Evolutionary conservation across 2,113 vertebrate genomes (phyloP).

Genomic region (Uropsilus gracilis): DNA sequence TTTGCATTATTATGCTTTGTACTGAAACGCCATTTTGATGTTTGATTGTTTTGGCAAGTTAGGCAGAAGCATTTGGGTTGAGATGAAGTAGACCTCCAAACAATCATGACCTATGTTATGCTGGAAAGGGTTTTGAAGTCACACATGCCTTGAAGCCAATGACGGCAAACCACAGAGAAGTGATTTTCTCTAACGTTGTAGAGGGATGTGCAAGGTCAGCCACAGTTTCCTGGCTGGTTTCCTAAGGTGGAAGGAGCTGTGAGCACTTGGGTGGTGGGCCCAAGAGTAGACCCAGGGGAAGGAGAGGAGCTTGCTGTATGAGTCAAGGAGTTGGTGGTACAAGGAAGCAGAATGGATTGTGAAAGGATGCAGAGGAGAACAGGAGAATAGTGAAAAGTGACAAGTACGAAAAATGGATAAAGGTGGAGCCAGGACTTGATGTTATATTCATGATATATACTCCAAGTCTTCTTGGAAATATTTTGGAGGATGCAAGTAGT

Average conservation of each 20-base stretch:
- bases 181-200: not conserved
- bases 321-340: no score
- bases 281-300: not conserved
- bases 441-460: not conserved
- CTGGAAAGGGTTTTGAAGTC: not conserved
- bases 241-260: not conserved
- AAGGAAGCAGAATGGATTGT: not conserved
- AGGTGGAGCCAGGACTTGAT: not conserved
- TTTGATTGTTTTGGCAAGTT: conserved; percentile 18
- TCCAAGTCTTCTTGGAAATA: not conserved
- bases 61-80: not conserved
- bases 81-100: not conserved
- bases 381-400: not conserved
- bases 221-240: not conserved
- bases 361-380: not conserved
- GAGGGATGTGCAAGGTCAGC: not conserved
- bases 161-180: not conserved
- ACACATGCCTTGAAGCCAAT: not conserved
- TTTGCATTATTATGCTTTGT: not conserved
- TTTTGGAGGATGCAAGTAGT: not conserved
- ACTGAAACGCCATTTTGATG: not conserved
- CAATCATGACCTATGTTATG: not conserved
- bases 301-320: not conserved
- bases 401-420: not conserved
- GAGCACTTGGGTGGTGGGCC: not conserved